phyloP scores from a whole-genome alignment of 2,797 vertebrate genomes.

The Ctenopoma kingsleyae region DNA sequence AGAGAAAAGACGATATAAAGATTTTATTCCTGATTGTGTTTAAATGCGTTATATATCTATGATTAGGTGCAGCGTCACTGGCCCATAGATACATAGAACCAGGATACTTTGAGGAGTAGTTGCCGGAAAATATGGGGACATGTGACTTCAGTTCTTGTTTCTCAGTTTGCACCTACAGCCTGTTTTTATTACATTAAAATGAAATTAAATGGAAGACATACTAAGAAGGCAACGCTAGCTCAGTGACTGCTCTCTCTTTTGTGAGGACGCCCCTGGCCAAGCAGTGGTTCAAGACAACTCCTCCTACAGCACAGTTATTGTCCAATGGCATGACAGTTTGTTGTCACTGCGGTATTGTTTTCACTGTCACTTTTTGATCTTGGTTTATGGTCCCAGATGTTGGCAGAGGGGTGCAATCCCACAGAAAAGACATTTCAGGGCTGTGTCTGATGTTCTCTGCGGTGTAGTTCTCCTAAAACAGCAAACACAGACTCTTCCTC shows the following conservation, averaged over 20 bases:
- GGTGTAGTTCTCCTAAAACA: conserved; percentile 59
- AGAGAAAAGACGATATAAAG: conserved; percentile 64
- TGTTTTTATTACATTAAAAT: conserved; percentile 37
- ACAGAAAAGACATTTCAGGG: conserved; percentile 52
- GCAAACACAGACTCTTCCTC: conserved; percentile 54
- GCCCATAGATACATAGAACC: background rate
- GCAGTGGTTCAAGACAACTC: conserved; percentile 40
- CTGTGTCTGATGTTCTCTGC: conserved; percentile 64
- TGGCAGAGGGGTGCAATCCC: conserved; percentile 67
- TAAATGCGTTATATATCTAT: too few species aligned
- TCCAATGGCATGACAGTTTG: conserved; percentile 65
- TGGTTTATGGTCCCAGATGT: conserved; percentile 78
- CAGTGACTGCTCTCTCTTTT: conserved; percentile 12
- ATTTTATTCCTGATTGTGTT: too few species aligned
- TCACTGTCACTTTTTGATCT: conserved; percentile 70
- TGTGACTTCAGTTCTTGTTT: conserved; percentile 14
- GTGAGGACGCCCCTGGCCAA: conserved; percentile 16
- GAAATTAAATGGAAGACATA: conserved; percentile 17
- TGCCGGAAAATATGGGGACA: conserved; percentile 1
- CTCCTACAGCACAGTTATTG: conserved; percentile 53
- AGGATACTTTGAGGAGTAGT: conserved; percentile 19
- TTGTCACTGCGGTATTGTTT: conserved; percentile 72
- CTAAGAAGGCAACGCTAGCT: conserved; percentile 23
- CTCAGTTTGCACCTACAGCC: conserved; percentile 4
- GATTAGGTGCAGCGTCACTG: too few species aligned